phyloP scores from a whole-genome alignment of 2,113 vertebrate genomes.

The Sander vitreus region DNA sequence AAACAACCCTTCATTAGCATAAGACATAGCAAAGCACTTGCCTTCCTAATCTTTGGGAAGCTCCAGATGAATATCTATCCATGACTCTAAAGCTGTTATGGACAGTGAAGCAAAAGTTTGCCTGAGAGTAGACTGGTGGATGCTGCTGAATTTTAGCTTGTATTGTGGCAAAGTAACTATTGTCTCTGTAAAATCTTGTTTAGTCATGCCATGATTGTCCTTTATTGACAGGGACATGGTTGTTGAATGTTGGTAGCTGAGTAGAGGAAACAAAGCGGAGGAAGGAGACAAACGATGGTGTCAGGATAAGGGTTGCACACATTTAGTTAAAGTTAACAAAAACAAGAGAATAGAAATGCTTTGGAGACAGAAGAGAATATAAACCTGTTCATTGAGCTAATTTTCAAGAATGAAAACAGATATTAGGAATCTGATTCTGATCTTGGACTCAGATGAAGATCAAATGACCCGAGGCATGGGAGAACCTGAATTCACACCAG shows the following conservation, averaged over 20 bases:
- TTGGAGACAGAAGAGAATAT: conserved; percentile 21
- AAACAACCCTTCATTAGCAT: conserved; percentile 82
- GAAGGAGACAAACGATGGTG: conserved; percentile 49
- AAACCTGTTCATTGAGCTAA: conserved; percentile 26
- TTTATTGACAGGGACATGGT: conserved; percentile 62
- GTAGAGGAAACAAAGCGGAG: conserved; percentile 37
- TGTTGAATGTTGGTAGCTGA: conserved; percentile 55
- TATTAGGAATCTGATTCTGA: conserved; percentile 44
- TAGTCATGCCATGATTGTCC: conserved; percentile 60
- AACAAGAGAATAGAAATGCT: conserved; percentile 16
- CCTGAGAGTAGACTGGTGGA: conserved; percentile 18
- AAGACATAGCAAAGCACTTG: conserved; percentile 78
- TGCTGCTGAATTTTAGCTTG: conserved; percentile 32
- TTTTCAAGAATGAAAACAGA: conserved; percentile 39
- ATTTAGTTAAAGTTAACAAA: conserved; percentile 40
- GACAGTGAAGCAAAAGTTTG: conserved; percentile 41
- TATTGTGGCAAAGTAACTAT: conserved; percentile 59
- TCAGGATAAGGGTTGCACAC: conserved; percentile 39
- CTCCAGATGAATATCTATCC: conserved; percentile 73
- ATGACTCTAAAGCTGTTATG: conserved; percentile 46
- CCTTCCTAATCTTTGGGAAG: conserved; percentile 78
- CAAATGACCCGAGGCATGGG: conserved; percentile 39
- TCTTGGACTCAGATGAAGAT: conserved; percentile 42
- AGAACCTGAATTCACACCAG: conserved; percentile 41
- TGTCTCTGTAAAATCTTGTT: conserved; percentile 70